phyloP scores from a whole-genome alignment of 1,140 invertebrate species.

The Spodoptera frugiperda region DNA sequence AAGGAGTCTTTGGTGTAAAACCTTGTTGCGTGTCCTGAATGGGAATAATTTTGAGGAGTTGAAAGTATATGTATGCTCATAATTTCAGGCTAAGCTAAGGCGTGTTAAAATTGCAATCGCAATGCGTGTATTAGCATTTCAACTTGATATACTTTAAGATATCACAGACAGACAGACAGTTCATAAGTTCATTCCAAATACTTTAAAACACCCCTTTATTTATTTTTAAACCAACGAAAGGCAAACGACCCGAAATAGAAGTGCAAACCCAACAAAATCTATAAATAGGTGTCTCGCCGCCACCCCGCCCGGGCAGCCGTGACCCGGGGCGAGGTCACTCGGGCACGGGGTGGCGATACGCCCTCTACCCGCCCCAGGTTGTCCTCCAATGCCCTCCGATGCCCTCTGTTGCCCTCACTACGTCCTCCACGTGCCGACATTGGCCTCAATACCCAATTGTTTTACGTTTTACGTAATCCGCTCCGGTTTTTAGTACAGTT shows the following conservation, averaged over 20 bases:
- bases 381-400: slow-evolving; percentile 8
- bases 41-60: no score
- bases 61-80: no score
- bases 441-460: slow-evolving; percentile 34
- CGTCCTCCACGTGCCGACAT: slow-evolving; percentile 29
- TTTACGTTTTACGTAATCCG: slow-evolving; percentile 25
- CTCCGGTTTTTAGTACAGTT: slow-evolving; percentile 2
- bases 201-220: not conserved
- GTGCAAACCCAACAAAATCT: not conserved
- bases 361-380: slow-evolving; percentile 5
- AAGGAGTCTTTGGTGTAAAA: no score
- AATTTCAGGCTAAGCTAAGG: no score
- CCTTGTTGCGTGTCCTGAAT: no score
- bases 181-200: no score
- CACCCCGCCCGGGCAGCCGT: slow-evolving; percentile 3
- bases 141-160: no score
- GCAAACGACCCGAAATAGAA: not conserved
- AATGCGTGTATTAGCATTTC: no score
- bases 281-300: slow-evolving; percentile 24
- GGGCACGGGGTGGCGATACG: slow-evolving; percentile 24
- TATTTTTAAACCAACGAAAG: not conserved
- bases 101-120: no score
- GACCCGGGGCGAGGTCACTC: slow-evolving; percentile 6
- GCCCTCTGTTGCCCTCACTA: slow-evolving; percentile 26
- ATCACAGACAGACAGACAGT: no score